phyloP scores from a whole-genome alignment of 2,797 vertebrate genomes.

The Tokudaia tokunoshimensis region DNA sequence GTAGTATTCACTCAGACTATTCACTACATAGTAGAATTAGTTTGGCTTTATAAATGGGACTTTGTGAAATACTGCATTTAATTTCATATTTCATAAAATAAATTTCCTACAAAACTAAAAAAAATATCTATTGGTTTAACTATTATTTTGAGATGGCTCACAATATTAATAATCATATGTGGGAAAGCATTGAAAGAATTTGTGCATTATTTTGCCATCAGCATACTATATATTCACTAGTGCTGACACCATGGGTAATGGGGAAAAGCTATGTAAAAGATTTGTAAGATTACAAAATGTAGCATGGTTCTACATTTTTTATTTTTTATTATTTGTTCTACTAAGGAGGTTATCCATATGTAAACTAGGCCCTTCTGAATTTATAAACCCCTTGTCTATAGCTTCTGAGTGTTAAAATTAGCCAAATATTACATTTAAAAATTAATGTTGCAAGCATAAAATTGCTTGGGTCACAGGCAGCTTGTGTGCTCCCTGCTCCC shows the following conservation, averaged over 20 bases:
- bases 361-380: neutral
- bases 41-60: constrained; percentile 92
- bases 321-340: neutral
- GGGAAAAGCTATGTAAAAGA: neutral
- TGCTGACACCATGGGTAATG: neutral
- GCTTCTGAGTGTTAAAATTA: neutral
- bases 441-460: too few species aligned
- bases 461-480: too few species aligned
- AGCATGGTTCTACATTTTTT: neutral
- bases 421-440: neutral
- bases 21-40: constrained; percentile 90
- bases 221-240: neutral
- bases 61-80: constrained; percentile 92
- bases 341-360: neutral
- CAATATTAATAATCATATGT: neutral
- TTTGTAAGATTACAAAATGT: neutral
- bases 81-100: constrained; percentile 93
- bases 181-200: neutral
- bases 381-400: neutral
- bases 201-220: neutral
- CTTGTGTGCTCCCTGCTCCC: too few species aligned
- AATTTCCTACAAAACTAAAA: constrained; percentile 91
- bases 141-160: neutral
- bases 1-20: constrained; percentile 91
- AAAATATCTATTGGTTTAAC: neutral